These are phyloP conservation scores for Allacma fusca DNA, from an alignment of 2,888 invertebrate genomes.

Conservation along the genomic window DNA sequence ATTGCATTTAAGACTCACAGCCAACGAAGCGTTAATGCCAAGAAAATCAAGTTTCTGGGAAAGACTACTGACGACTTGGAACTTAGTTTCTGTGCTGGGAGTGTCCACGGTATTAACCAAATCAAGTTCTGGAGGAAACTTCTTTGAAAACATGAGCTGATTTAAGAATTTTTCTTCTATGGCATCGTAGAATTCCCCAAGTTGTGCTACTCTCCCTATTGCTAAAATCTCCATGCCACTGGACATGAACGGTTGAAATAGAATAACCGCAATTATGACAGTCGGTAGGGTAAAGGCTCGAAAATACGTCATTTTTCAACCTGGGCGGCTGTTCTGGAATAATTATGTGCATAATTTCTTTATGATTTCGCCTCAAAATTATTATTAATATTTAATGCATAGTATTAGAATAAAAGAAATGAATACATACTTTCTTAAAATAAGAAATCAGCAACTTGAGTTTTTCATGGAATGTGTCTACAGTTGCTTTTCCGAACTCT, in stretches of 20 bases:
- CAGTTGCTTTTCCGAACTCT: no score
- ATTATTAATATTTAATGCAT: no score
- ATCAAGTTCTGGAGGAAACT: background rate
- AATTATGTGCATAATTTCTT: no score
- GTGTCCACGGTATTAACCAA: background rate
- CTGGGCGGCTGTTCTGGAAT: no score
- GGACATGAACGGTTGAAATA: background rate
- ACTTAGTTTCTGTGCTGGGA: background rate
- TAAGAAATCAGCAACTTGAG: no score
- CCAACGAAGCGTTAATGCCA: background rate
- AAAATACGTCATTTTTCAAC: no score
- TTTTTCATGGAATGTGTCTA: no score
- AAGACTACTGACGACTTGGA: background rate
- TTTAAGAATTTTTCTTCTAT: background rate
- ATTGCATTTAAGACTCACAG: background rate
- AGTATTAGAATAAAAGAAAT: no score
- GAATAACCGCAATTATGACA: no score
- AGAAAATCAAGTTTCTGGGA: background rate
- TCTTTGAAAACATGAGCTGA: background rate
- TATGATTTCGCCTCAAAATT: no score
- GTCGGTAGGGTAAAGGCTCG: no score
- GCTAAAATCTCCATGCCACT: background rate
- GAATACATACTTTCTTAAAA: no score
- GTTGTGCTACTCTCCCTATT: background rate
- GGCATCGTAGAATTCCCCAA: constrained; percentile 13